Percentiles rank a stretch among this genome's conserved stretches.
phyloP scores from a whole-genome alignment of 2,888 invertebrate genomes.

The Drosophila bunnanda region DNA sequence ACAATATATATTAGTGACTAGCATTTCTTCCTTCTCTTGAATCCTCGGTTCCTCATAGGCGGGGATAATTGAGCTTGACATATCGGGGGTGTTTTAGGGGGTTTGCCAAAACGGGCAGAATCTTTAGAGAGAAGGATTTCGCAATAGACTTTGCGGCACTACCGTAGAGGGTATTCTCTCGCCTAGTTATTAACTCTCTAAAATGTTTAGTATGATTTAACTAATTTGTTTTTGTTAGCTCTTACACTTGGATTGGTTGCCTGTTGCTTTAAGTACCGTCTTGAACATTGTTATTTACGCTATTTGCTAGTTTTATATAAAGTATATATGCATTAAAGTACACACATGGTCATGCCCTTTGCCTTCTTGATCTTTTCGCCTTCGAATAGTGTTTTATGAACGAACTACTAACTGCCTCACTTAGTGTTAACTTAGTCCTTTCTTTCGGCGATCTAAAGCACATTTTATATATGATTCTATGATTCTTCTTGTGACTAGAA shows the following conservation, averaged over 20 bases:
- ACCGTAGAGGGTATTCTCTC: constrained; percentile 17
- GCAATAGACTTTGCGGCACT: constrained; percentile 27
- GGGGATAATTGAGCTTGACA: constrained; percentile 49
- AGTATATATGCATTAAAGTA: constrained; percentile 73
- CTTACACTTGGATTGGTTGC: constrained; percentile 20
- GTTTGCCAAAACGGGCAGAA: constrained; percentile 44
- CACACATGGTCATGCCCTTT: constrained; percentile 63
- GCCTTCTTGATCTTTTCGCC: constrained; percentile 5
- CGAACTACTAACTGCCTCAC: constrained; percentile 15
- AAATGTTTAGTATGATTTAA: constrained; percentile 35
- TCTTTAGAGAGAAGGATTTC: constrained; percentile 5
- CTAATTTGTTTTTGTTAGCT: constrained; percentile 36
- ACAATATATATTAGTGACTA: constrained; percentile 52
- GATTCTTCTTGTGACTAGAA: constrained; percentile 28
- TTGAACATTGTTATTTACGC: constrained; percentile 55
- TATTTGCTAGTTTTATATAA: constrained; percentile 70
- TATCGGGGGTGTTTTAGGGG: constrained; percentile 10
- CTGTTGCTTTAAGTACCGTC: constrained; percentile 38
- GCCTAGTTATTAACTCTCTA: constrained; percentile 38
- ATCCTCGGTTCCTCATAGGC: constrained; percentile 33
- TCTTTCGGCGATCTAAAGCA: constrained; percentile 14
- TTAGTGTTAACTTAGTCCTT: constrained; percentile 20
- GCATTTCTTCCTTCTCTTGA: constrained; percentile 31
- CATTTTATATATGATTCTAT: constrained; percentile 21
- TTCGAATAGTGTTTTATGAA: constrained; percentile 19